Base-by-base conservation (phyloP, 2,797 vertebrate genomes). In the Sebastolobus alascanus region DNA sequence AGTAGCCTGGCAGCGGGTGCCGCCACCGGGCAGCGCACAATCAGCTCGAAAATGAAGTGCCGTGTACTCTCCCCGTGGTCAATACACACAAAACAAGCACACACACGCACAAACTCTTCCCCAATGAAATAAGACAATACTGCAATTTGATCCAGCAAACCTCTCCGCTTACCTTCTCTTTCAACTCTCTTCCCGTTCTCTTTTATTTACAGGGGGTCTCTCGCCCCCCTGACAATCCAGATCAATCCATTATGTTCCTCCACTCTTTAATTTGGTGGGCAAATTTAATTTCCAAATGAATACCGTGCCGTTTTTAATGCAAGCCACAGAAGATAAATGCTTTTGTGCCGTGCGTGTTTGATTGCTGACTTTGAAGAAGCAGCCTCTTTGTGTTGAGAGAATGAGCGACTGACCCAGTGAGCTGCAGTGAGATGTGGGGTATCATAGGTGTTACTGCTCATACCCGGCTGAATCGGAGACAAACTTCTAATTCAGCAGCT, bases 261-360 rank as follows among this genome's bases (percentile, higher is more conserved):
- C 80, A 20, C 82, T 92, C 91, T 94, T 94, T 95, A 93, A 95
- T 94, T 94, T 92, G 87, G 86, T 92, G 85, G 87, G 90, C 88
- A 94, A 94, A 94, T 94, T 90, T 94, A 91, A 94, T 94, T 94
- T 94, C 90, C 85, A 90, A 92, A 93, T 95, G 88, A 94, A 94
- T 92, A 81, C 87, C 72, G 66, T 80, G 75, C 87, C 81, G 58
- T 92, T 93, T 52, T 92, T 92, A 90, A 92, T 90, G 75, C 89
- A 86, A 82, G 75, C 79, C 81, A 75, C 83, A 61, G 85, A 92
- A 92, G 92, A 93, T 91, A 88, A 93, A 93, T 92, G 89, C 91
- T 89, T 92, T 92, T 93, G 93, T 92, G 87, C 87, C 37, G 59
- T 20, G 71, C 11, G 68, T 91, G 91, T 93, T 93, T 92, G 91